Conservation (phyloP, 2,113 vertebrate species). For the Hippolais icterina region DNA sequence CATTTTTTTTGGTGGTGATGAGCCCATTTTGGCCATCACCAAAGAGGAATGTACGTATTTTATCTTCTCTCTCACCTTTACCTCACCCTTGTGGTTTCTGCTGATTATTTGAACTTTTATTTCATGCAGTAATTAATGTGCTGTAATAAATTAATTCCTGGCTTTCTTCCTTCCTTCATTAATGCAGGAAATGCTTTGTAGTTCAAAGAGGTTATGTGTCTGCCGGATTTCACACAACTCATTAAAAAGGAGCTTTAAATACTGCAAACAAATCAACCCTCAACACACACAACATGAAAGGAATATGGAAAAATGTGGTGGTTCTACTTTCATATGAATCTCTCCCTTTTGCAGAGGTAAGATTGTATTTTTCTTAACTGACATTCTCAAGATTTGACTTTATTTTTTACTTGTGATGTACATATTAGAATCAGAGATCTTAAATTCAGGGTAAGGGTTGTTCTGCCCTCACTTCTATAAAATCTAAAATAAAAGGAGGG, state of each 20-base stretch:
- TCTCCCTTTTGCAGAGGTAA: neutral
- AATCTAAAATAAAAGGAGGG: neutral
- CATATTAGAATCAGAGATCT: neutral
- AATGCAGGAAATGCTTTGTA: conserved; percentile 44
- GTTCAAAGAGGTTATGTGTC: conserved; percentile 5
- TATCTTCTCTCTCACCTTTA: neutral
- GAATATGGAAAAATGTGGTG: neutral
- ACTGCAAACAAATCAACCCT: conserved; percentile 15
- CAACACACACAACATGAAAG: neutral
- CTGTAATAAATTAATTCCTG: conserved; percentile 21
- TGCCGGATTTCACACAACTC: conserved; percentile 31
- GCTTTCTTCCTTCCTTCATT: conserved; percentile 2
- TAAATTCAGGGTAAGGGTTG: neutral
- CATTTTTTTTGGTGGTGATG: neutral
- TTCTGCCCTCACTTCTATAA: neutral
- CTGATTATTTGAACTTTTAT: conserved; percentile 8
- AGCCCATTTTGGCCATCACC: neutral
- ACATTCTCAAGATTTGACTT: neutral
- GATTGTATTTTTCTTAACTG: neutral
- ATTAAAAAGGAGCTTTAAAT: conserved; percentile 13
- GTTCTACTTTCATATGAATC: neutral
- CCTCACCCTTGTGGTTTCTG: neutral
- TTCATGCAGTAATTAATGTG: conserved; percentile 33
- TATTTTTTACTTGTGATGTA: neutral
- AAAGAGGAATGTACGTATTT: neutral